Conservation (phyloP, 2,888 invertebrate species). For the Epirrita christyi region DNA sequence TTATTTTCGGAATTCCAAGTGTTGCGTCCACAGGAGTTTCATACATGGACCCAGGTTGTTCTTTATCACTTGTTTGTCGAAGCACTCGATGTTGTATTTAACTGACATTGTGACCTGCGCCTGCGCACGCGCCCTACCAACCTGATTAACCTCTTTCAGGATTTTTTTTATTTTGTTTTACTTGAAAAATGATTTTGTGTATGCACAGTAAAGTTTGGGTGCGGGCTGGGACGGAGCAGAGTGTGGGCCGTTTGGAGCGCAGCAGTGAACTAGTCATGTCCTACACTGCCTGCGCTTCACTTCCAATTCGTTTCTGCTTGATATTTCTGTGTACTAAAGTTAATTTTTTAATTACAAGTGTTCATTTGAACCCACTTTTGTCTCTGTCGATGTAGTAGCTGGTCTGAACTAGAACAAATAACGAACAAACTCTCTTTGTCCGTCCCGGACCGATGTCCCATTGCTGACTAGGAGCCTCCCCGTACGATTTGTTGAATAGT, state of each 20-base stretch:
- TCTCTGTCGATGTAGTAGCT: constrained; percentile 7
- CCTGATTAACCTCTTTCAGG: background rate
- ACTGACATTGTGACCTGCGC: background rate
- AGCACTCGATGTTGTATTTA: background rate
- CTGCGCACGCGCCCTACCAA: background rate
- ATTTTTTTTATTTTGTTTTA: background rate
- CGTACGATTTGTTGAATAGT: background rate
- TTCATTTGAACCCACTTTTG: constrained; percentile 1
- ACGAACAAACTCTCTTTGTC: constrained; percentile 22
- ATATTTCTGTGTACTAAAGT: constrained; percentile 5
- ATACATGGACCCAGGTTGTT: background rate
- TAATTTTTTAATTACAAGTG: constrained; percentile 1
- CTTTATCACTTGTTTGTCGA: constrained; percentile 8
- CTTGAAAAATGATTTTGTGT: background rate
- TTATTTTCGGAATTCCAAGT: constrained; percentile 1
- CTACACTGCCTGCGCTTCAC: constrained; percentile 14
- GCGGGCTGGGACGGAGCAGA: background rate
- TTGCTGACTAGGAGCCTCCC: background rate
- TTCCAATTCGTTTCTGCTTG: constrained; percentile 1
- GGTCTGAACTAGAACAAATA: constrained; percentile 26
- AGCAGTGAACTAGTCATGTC: constrained; percentile 35
- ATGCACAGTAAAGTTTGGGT: too few species aligned
- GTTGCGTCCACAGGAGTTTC: background rate
- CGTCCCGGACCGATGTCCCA: constrained; percentile 3
- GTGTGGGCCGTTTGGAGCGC: constrained; percentile 14